Base-by-base conservation (phyloP, 1,140 invertebrate species). In the Capitella teleta region DNA sequence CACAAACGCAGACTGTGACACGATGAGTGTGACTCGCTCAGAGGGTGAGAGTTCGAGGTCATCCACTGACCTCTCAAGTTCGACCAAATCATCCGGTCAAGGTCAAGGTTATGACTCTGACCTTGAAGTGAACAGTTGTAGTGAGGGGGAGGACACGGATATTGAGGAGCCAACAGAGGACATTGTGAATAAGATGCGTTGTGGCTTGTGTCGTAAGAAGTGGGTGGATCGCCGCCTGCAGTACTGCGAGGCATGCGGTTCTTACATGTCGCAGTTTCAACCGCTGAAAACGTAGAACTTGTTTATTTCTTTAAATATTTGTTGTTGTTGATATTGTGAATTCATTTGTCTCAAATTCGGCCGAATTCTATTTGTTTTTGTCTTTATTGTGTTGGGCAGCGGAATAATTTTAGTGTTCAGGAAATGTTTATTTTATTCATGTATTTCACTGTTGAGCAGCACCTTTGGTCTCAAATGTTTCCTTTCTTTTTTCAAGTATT, bases 221-320 rank as follows among this genome's bases (percentile, higher is more conserved):
- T 77, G 78, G 51, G 80, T 90, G 3, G 76, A 75, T 3, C 78
- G 82, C 23, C 80, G 84, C 0, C 79, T 81, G 10, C 76, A 84
- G 28, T 91, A 90, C 64, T 92, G 87, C 70, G 76, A 81, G 14
- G 86, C 90, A 66, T 92, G 87, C 70, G 85, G 89, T 62, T 89
- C 85, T 75, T 92, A 92, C 61, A 85, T 92, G 83, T 86, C 86
- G 26, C 78, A 84, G 58, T 88, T 87, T 55, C 61, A 60, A 43
- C 63, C 63, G 16, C 42, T 40, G 2, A 40, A n/a, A n/a, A n/a
- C n/a, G n/a, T n/a, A n/a, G n/a, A n/a, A n/a, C n/a, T 40, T 40
- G 19, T 24, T 40, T 24, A 40, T 8, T 40, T 18, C 38, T 40
- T 18, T 21, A 19, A 10, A 40, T 24, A 10, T 40, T 24, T 16